Conservation (phyloP, 2,888 invertebrate species). For the Drosophila formosana region DNA sequence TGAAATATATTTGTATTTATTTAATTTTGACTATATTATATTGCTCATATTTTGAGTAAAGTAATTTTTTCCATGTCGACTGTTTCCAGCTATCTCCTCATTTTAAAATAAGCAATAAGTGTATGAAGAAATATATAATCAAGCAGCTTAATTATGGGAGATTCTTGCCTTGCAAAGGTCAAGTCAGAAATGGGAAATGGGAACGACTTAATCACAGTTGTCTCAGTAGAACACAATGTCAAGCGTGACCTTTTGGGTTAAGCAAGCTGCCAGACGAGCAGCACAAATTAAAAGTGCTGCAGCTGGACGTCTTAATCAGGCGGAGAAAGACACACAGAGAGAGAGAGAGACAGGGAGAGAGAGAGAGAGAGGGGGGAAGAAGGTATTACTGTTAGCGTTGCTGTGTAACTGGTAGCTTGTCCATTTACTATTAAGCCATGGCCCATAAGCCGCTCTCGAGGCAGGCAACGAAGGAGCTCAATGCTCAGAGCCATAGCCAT, state of each 20-base stretch:
- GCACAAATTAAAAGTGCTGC: conserved; percentile 17
- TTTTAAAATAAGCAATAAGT: no score
- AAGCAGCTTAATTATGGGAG: not conserved
- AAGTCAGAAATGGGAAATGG: not conserved
- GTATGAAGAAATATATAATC: not conserved
- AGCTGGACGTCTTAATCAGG: conserved; percentile 38
- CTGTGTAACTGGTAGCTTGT: conserved; percentile 7
- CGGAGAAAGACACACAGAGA: not conserved
- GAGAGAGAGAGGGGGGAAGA: not conserved
- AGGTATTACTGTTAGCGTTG: not conserved
- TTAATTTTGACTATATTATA: no score
- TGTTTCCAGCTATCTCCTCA: no score
- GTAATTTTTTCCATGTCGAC: no score
- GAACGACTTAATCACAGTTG: conserved; percentile 3
- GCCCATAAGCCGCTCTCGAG: conserved; percentile 23
- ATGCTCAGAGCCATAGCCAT: not conserved
- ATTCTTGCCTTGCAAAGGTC: not conserved
- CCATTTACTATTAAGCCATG: conserved; percentile 29
- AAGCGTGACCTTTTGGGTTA: conserved; percentile 15
- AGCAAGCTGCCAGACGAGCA: not conserved
- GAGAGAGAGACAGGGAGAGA: not conserved
- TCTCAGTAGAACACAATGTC: conserved; percentile 2
- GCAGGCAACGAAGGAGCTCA: not conserved
- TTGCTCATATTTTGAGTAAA: no score
- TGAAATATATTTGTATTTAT: no score